These are phyloP conservation scores for Australoheros facetus DNA, from an alignment of 2,797 vertebrate genomes.

Conservation along the genomic window DNA sequence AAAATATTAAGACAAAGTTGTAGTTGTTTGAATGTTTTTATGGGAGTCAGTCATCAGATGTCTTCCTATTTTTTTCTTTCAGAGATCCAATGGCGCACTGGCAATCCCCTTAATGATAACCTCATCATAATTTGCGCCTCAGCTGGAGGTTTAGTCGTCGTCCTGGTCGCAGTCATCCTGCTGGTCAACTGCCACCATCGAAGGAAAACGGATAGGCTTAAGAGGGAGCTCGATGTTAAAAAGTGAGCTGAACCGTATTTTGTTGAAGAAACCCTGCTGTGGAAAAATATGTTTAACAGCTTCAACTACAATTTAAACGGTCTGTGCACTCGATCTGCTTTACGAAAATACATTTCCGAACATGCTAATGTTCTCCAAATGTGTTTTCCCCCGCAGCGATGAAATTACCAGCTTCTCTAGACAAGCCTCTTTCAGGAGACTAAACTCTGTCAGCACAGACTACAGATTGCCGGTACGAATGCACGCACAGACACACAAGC, in stretches of 20 bases:
- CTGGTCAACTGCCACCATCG: conserved; percentile 85
- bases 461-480: conserved; percentile 74
- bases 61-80: not conserved
- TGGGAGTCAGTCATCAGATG: not conserved
- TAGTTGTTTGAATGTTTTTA: not conserved
- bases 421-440: conserved; percentile 80
- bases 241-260: conserved; percentile 79
- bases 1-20: not conserved
- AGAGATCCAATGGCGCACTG: not conserved
- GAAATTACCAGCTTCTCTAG: conserved; percentile 81
- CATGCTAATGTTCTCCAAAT: conserved; percentile 8
- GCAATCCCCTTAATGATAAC: conserved; percentile 48
- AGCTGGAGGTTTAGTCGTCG: conserved; percentile 78
- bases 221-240: conserved; percentile 78
- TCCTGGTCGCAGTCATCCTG: conserved; percentile 82
- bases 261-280: not conserved
- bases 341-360: conserved; percentile 10
- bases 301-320: not conserved
- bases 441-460: conserved; percentile 82
- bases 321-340: not conserved
- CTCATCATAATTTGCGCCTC: conserved; percentile 82
- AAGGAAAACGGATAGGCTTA: conserved; percentile 83
- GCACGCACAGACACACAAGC: conserved; percentile 22
- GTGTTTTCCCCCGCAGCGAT: conserved; percentile 63
- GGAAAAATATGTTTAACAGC: not conserved